A percentile compares a stretch with the other conserved stretches of the same genome.
These are phyloP conservation scores for Pseudorectes ferrugineus DNA, from an alignment of 2,113 vertebrate species.

Conservation along the genomic window DNA sequence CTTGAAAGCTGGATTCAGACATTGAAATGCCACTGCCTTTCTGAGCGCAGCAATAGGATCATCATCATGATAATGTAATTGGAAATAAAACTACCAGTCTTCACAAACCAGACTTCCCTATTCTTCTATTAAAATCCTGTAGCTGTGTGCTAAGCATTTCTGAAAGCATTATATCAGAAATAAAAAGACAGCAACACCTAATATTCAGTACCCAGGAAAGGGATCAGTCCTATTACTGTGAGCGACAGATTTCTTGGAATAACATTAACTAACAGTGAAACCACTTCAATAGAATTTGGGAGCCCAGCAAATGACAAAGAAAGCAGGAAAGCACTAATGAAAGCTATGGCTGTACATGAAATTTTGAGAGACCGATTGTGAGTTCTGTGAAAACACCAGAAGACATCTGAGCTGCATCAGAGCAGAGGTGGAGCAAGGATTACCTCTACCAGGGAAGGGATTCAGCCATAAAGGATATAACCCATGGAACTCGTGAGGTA, in stretches of 20 bases:
- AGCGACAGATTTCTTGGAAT: background rate
- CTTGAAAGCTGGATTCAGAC: background rate
- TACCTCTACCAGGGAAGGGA: background rate
- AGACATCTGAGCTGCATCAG: background rate
- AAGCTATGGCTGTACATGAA: background rate
- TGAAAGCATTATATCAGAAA: background rate
- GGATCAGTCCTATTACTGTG: background rate
- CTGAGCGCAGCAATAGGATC: background rate
- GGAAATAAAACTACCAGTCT: background rate
- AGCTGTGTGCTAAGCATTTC: background rate
- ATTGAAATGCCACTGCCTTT: background rate
- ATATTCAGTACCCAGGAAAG: background rate
- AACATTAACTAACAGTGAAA: background rate
- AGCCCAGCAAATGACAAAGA: background rate
- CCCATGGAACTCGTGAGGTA: background rate
- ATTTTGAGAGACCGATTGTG: rapidly evolving
- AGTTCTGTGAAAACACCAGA: background rate
- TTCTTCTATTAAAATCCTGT: background rate
- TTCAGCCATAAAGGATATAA: background rate
- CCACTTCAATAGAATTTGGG: background rate
- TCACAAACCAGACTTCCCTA: background rate
- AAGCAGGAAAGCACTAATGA: background rate
- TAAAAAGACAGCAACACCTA: background rate
- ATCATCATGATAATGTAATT: background rate
- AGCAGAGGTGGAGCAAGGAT: background rate